Conservation (phyloP, 2,888 invertebrate species). For the Branchinecta sandiegonensis region DNA sequence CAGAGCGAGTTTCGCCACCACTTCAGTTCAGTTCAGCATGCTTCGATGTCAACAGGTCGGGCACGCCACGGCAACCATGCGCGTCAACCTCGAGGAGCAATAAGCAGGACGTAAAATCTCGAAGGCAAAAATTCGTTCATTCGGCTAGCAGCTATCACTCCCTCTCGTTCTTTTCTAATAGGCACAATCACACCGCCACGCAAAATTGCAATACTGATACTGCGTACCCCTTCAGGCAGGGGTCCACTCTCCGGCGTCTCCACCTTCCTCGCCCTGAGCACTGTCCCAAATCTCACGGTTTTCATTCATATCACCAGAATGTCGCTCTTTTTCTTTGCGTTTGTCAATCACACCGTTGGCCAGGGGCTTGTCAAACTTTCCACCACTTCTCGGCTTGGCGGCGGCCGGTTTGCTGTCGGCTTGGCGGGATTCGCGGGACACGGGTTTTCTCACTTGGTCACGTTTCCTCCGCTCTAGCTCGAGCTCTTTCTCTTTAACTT, state of each 20-base stretch:
- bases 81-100: too few species aligned
- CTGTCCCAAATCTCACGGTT: conserved; percentile 13
- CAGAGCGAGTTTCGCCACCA: too few species aligned
- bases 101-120: too few species aligned
- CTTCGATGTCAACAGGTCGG: too few species aligned
- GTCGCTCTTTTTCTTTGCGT: conserved; percentile 12
- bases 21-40: too few species aligned
- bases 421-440: neutral
- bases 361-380: neutral
- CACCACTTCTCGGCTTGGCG: neutral
- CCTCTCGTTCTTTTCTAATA: too few species aligned
- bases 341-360: neutral
- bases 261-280: neutral
- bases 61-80: too few species aligned
- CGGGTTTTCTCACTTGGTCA: neutral
- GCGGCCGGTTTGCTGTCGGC: neutral
- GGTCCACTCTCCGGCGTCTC: neutral
- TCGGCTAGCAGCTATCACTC: too few species aligned
- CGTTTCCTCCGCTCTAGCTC: conserved; percentile 20
- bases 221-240: neutral
- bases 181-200: too few species aligned
- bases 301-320: conserved; percentile 14
- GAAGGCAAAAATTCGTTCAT: too few species aligned
- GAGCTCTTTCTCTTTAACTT: conserved; percentile 23
- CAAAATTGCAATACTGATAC: too few species aligned